Base-by-base conservation (phyloP, 2,888 invertebrate species). In the Pimpla rufipes region DNA sequence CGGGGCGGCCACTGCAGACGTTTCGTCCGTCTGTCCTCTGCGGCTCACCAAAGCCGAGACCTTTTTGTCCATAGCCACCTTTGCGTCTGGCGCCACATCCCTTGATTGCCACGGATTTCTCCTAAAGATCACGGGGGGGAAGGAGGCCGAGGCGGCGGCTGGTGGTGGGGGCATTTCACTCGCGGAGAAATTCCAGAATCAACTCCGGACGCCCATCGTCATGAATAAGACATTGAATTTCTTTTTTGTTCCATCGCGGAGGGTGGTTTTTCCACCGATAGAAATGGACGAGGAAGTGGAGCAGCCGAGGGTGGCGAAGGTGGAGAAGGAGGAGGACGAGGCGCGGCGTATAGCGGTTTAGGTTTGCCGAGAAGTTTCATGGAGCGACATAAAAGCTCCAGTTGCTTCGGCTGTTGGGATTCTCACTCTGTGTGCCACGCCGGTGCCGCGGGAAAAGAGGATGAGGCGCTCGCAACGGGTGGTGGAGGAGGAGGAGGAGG, bases 321-420 rank as follows among this genome's bases (percentile, higher is more conserved):
- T 5, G 64, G 42, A 50, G 37, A 47, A 55, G 47, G 71, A 70
- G 40, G 21, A 59, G 29, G 66, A 66, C n/a, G 29, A 29, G 29
- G 29, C 29, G 3, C 29, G 29, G 29, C 23, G 57, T 55, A 23
- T 47, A 37, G 35, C 50, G 76, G 71, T 71, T 66, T 77, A 55
- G 67, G 71, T 80, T 80, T 80, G 62, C 77, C 73, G 80, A 73
- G 59, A 80, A 83, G 77, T 83, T 83, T 83, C 83, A 83, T 74
- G 80, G 73, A 83, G 80, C 83, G 80, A 80, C 83, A 83, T 83
- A 83, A 83, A 83, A 83, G 83, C 80, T 80, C 74, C 68, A 76
- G 80, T 77, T 76, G 74, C 82, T 70, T 78, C 77, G 83, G 67
- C 70, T 66, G 77, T 77, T 64, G 81, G 45, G 47, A 45, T 75